These are phyloP conservation scores for Netelia virgata DNA, from an alignment of 2,888 invertebrate species.

Conservation along the genomic window DNA sequence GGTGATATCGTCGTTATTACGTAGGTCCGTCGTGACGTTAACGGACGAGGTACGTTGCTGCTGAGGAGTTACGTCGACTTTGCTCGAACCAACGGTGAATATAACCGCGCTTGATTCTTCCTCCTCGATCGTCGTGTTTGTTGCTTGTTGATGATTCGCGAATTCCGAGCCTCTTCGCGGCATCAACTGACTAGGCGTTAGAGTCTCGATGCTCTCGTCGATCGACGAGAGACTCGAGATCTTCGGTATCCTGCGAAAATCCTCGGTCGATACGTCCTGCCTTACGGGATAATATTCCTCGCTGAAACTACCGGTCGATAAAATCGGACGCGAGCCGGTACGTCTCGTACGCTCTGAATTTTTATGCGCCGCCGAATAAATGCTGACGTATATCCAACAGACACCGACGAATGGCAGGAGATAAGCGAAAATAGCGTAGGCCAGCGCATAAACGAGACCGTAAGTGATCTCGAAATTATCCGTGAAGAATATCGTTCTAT, in stretches of 20 bases:
- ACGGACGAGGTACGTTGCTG: not conserved
- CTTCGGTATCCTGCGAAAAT: conserved; percentile 81
- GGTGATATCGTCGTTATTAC: conserved; percentile 65
- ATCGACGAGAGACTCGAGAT: conserved; percentile 84
- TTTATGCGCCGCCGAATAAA: conserved; percentile 91
- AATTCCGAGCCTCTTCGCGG: conserved; percentile 73
- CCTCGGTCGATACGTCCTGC: conserved; percentile 75
- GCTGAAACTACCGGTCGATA: conserved; percentile 80
- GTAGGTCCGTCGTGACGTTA: not conserved
- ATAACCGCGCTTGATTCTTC: conserved; percentile 73
- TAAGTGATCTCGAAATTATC: conserved; percentile 77
- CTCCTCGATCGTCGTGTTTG: conserved; percentile 58
- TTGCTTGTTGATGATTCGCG: conserved; percentile 60
- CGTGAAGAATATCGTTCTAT: not conserved
- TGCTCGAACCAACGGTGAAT: conserved; percentile 81
- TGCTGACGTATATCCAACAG: conserved; percentile 91
- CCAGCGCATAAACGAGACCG: conserved; percentile 85
- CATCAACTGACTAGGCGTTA: conserved; percentile 75
- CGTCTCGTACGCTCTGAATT: conserved; percentile 88
- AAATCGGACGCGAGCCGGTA: conserved; percentile 82
- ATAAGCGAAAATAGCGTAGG: conserved; percentile 85
- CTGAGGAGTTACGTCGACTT: conserved; percentile 72
- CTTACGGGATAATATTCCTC: conserved; percentile 79
- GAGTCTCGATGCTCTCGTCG: conserved; percentile 82
- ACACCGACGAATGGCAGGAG: conserved; percentile 87